Base-by-base conservation (phyloP, 92 coral and sea anemone species). In the Heteractis magnifica region DNA sequence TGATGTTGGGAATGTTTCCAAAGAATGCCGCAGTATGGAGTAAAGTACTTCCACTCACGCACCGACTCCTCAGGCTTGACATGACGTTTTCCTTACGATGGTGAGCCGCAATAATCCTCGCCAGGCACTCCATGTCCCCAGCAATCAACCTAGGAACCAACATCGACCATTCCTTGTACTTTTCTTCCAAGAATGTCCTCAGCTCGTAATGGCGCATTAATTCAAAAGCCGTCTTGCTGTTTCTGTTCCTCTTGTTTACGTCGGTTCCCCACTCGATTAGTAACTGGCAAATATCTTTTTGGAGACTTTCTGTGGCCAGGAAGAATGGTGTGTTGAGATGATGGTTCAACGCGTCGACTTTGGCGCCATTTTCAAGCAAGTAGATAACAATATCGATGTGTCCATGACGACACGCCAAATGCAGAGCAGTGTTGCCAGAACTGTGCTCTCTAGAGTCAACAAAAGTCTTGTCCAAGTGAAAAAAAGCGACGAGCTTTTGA, bases 191-290 rank as follows among this genome's bases (percentile, higher is more conserved):
- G 86, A 85, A 88, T 49, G 84, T 83, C 78, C 84, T 92, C 62
- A 97, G 89, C 85, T 92, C 97, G 60, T 94, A 90, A 71, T 97
- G 98, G 8, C 95, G 91, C 94, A 94, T 97, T 4, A 92, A 82
- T 23, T 97, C 99, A 68, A 97, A 87, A 4, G 99, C 99, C 4
- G 98, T 97, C 84, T 94, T 92, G 81, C 99, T 95, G 90, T 89
- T 91, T 49, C 88, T 86, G 91, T 97, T 97, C 52, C 94, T 91
- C 86, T 81, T 92, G 52, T 75, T 84, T 11, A 92, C 95, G 44
- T 97, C 98, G 23, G 97, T 90, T 51, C 99, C 99, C 99, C 99
- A 97, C 84, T 97, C 99, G 65, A 97, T 97, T 48, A 97, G 85
- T 52, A 97, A 88, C 96, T 97, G 97, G 23, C 98, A 94, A 60